Conservation (phyloP, 2,888 invertebrate genomes). For the Diplolepis rosae region DNA sequence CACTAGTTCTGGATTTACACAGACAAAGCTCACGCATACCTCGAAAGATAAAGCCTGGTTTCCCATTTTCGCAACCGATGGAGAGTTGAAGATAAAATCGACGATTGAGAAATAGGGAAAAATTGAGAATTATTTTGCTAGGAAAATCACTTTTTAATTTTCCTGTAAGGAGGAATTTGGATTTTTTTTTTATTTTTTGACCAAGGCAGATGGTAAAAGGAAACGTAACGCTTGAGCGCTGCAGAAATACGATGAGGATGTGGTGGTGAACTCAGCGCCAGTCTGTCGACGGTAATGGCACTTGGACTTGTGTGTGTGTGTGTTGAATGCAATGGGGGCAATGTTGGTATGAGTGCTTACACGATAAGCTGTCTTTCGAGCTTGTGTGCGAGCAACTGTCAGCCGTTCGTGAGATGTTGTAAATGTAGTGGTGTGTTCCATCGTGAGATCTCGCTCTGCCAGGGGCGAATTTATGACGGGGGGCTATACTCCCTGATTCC, state of each 20-base stretch:
- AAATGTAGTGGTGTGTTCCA: slow-evolving; percentile 14
- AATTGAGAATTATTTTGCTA: neutral
- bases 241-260: slow-evolving; percentile 7
- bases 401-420: slow-evolving; percentile 2
- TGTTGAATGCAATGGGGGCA: slow-evolving; percentile 25
- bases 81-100: slow-evolving; percentile 17
- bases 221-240: slow-evolving; percentile 20
- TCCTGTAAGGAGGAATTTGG: neutral
- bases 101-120: neutral
- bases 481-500: neutral
- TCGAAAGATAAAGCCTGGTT: slow-evolving; percentile 27
- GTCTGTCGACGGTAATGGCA: slow-evolving; percentile 26
- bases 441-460: slow-evolving; percentile 26
- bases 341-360: slow-evolving; percentile 5
- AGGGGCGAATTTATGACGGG: slow-evolving; percentile 13
- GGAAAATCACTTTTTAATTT: slow-evolving; percentile 7
- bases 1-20: neutral
- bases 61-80: slow-evolving; percentile 27
- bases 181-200: slow-evolving; percentile 14
- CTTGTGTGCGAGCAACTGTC: slow-evolving; percentile 22
- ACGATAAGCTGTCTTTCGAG: neutral
- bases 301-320: slow-evolving; percentile 8
- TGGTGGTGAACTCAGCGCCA: slow-evolving; percentile 28
- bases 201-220: slow-evolving; percentile 26
- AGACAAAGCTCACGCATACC: slow-evolving; percentile 17